Percentiles rank a stretch among this genome's conserved stretches.
These are phyloP conservation scores for Gavia stellata DNA, from an alignment of 2,113 vertebrate species.

Conservation along the genomic window DNA sequence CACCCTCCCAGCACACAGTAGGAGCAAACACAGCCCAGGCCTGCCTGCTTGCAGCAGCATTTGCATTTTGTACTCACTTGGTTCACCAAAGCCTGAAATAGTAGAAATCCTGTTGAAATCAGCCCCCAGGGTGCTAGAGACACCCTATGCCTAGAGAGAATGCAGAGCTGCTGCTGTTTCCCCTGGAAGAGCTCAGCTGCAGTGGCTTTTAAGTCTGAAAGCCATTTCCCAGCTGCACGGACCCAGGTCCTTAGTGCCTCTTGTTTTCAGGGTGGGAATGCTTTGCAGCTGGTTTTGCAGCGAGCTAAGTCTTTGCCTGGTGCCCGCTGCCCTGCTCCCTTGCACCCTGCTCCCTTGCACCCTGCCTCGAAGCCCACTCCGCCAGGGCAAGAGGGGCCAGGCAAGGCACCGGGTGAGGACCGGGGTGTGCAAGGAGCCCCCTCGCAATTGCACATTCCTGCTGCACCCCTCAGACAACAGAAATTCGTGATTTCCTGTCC, in stretches of 20 bases:
- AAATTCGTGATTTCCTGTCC: neutral
- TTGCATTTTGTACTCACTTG: neutral
- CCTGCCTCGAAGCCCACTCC: neutral
- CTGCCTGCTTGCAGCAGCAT: neutral
- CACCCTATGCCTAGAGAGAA: neutral
- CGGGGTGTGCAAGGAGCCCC: neutral
- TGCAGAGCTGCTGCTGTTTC: rapidly evolving
- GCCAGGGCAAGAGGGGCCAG: rapidly evolving
- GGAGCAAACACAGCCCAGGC: neutral
- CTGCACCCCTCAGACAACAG: neutral
- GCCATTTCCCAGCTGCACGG: neutral
- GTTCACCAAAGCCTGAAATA: neutral
- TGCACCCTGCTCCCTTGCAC: neutral
- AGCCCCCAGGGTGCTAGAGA: neutral
- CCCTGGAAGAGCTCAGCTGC: neutral
- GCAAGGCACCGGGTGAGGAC: neutral
- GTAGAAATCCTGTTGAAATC: neutral
- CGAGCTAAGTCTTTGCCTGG: neutral
- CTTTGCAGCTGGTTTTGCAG: neutral
- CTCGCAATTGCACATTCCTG: neutral
- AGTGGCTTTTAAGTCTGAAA: neutral
- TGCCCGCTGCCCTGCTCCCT: neutral
- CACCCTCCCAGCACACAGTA: neutral
- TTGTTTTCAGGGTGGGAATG: neutral
- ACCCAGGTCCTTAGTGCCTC: neutral